These are phyloP conservation scores for Alsophila aescularia DNA, from an alignment of 2,888 invertebrate species.

Conservation along the genomic window DNA sequence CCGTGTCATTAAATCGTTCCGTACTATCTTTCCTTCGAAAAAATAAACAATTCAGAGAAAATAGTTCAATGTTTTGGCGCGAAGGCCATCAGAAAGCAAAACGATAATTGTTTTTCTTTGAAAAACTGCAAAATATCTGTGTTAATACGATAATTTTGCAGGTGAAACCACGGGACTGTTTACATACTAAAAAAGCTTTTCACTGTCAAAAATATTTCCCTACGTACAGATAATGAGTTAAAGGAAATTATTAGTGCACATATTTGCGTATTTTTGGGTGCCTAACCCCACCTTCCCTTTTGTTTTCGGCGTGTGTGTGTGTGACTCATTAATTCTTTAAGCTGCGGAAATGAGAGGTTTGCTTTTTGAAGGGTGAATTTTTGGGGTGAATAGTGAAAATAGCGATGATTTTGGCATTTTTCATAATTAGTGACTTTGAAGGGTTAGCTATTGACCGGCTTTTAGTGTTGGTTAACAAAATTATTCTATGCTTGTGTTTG, in stretches of 20 bases:
- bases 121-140: too few relatives aligned
- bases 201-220: background rate
- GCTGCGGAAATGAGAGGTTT: slow-evolving; percentile 67
- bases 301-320: slow-evolving; percentile 75
- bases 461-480: too few relatives aligned
- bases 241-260: slow-evolving; percentile 74
- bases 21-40: too few relatives aligned
- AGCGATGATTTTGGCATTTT: background rate
- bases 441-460: too few relatives aligned
- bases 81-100: too few relatives aligned
- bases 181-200: background rate
- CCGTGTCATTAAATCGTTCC: too few relatives aligned
- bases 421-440: background rate
- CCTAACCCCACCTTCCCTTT: slow-evolving; percentile 55
- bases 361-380: slow-evolving; percentile 40
- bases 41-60: too few relatives aligned
- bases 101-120: too few relatives aligned
- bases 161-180: too few relatives aligned
- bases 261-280: slow-evolving; percentile 73
- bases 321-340: slow-evolving; percentile 74
- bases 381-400: slow-evolving; percentile 19
- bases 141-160: too few relatives aligned
- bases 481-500: too few relatives aligned
- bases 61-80: too few relatives aligned
- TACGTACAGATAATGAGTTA: slow-evolving; percentile 58